These are phyloP conservation scores for Ophion costatus DNA, from an alignment of 2,888 invertebrate species.

Conservation along the genomic window DNA sequence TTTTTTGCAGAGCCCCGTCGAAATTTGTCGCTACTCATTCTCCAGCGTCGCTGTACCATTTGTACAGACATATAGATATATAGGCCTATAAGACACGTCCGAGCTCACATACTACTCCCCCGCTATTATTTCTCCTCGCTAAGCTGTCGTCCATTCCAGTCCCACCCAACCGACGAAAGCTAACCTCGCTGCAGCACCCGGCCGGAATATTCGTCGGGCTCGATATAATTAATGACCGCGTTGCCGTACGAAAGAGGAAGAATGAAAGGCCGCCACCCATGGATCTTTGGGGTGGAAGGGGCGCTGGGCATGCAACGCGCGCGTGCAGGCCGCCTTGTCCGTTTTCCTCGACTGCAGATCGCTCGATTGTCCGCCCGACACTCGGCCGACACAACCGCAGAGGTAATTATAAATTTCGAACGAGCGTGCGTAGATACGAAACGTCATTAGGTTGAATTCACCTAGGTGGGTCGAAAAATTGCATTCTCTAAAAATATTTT, in stretches of 20 bases:
- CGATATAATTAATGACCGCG: slow-evolving; percentile 67
- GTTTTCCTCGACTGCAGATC: slow-evolving; percentile 43
- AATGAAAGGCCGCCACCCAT: slow-evolving; percentile 64
- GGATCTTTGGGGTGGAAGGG: slow-evolving; percentile 35
- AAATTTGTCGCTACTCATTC: slow-evolving; percentile 66
- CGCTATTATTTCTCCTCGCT: slow-evolving; percentile 62
- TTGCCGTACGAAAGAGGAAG: slow-evolving; percentile 54
- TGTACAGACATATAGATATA: slow-evolving; percentile 21
- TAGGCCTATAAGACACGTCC: slow-evolving; percentile 16
- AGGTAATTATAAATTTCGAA: slow-evolving; percentile 62
- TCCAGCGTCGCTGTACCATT: slow-evolving; percentile 28
- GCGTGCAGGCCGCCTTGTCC: slow-evolving; percentile 14
- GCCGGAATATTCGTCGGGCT: slow-evolving; percentile 59
- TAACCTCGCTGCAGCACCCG: slow-evolving; percentile 25
- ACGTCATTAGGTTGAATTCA: slow-evolving; percentile 30
- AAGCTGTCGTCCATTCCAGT: slow-evolving; percentile 60
- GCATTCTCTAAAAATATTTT: no score
- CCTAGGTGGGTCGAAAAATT: no score
- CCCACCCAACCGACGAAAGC: slow-evolving; percentile 60
- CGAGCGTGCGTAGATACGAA: slow-evolving; percentile 21
- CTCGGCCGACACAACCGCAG: slow-evolving; percentile 45
- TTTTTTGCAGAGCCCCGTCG: slow-evolving; percentile 26
- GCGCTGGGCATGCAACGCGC: slow-evolving; percentile 37
- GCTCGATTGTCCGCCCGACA: slow-evolving; percentile 57
- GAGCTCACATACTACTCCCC: slow-evolving; percentile 54